A percentile compares a stretch with the other conserved stretches of the same genome.
Conservation (phyloP, 2,888 invertebrate genomes). For the Cordylochernes scorpioides region DNA sequence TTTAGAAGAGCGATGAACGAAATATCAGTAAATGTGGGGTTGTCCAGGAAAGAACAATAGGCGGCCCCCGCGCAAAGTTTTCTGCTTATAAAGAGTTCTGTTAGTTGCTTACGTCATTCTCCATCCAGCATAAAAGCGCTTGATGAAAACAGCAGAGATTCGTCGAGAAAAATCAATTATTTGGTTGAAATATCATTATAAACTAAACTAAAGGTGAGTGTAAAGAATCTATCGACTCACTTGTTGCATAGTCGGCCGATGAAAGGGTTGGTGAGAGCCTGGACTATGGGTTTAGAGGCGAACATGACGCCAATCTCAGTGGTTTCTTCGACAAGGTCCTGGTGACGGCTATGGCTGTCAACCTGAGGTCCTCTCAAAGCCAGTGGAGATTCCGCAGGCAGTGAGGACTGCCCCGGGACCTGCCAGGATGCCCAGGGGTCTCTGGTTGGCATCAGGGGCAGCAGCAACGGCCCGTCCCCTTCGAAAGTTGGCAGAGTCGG, state of each 20-base stretch:
- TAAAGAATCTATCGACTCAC: constrained; percentile 26
- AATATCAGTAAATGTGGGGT: too few relatives aligned
- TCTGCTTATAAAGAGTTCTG: too few relatives aligned
- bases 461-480: too few relatives aligned
- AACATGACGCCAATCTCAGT: constrained; percentile 93
- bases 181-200: neutral
- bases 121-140: too few relatives aligned
- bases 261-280: constrained; percentile 83
- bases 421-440: too few relatives aligned
- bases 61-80: too few relatives aligned
- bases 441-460: too few relatives aligned
- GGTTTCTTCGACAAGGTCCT: constrained; percentile 71
- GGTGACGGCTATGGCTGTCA: constrained; percentile 35
- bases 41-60: too few relatives aligned
- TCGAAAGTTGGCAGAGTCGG: too few relatives aligned
- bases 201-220: neutral
- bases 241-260: constrained; percentile 91
- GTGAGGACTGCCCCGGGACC: neutral
- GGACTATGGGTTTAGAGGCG: constrained; percentile 92
- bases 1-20: too few relatives aligned
- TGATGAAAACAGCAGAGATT: neutral
- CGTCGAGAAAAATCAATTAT: neutral
- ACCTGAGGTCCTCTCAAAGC: constrained; percentile 3
- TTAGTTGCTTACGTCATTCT: too few relatives aligned
- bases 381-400: constrained; percentile 4